Conservation (phyloP, 1,140 invertebrate genomes). For the Drosophila pallidifrons region DNA sequence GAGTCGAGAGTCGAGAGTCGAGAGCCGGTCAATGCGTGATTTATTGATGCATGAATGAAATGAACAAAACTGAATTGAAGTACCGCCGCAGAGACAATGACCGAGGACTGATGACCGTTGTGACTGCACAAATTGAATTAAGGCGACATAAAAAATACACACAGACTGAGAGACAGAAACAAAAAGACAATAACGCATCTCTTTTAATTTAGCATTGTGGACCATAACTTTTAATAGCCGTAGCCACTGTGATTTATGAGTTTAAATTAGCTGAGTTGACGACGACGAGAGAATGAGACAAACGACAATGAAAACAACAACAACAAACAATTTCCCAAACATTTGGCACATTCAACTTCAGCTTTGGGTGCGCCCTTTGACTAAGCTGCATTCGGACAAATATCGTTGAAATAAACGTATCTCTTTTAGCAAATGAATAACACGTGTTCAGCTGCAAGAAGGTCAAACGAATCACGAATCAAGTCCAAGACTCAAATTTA, state of each 20-base stretch:
- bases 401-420: conserved; percentile 7
- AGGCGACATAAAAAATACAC: conserved; percentile 54
- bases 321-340: conserved; percentile 18
- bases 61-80: conserved; percentile 12
- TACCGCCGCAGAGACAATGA: conserved; percentile 20
- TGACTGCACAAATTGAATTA: conserved; percentile 68
- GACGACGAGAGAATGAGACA: neutral
- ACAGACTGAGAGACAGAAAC: conserved; percentile 13
- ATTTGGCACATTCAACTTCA: conserved; percentile 42
- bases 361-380: conserved; percentile 43
- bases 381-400: neutral
- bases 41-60: conserved; percentile 66
- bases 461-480: conserved; percentile 60
- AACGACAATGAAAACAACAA: neutral
- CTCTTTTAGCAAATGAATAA: conserved; percentile 34
- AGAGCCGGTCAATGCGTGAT: conserved; percentile 66
- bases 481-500: conserved; percentile 65
- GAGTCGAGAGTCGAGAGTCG: conserved; percentile 18
- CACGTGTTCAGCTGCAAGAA: conserved; percentile 62
- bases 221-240: conserved; percentile 57
- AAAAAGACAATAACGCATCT: conserved; percentile 45
- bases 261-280: conserved; percentile 50
- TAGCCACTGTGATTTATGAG: conserved; percentile 60
- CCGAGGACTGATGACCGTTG: conserved; percentile 20
- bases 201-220: conserved; percentile 60